Evolutionary conservation across 2,797 vertebrate genomes (phyloP).

Genomic region (Anabacerthia variegaticeps): DNA sequence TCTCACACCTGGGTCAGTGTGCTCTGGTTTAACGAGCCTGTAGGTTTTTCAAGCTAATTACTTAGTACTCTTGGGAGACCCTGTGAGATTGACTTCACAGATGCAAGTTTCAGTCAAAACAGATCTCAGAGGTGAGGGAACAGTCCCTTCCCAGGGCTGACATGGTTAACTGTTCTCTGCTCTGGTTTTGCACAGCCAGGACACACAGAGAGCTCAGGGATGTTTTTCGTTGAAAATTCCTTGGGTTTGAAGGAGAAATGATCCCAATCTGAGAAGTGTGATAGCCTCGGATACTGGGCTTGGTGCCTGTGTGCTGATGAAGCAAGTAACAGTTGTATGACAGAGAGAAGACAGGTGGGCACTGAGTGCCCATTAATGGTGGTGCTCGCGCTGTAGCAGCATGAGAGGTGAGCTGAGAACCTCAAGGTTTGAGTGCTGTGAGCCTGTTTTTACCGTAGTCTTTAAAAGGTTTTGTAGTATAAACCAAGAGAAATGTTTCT

Average conservation of each 20-base stretch:
- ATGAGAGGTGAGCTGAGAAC: fast-evolving
- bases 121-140: not conserved
- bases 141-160: not conserved
- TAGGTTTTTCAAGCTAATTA: not conserved
- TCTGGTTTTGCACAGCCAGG: not conserved
- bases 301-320: fast-evolving
- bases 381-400: not conserved
- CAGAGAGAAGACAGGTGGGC: not conserved
- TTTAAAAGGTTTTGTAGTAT: not conserved
- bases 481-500: not conserved
- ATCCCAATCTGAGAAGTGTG: not conserved
- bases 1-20: not conserved
- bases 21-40: not conserved
- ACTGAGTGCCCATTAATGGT: fast-evolving
- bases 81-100: not conserved
- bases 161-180: not conserved
- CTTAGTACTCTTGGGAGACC: not conserved
- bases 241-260: not conserved
- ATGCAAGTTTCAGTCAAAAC: not conserved
- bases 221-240: not conserved
- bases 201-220: not conserved
- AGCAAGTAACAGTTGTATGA: not conserved
- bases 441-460: fast-evolving
- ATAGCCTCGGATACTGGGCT: not conserved
- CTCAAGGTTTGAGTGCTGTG: fast-evolving